Conservation (phyloP, 2,113 vertebrate genomes). For the Uria aalge region DNA sequence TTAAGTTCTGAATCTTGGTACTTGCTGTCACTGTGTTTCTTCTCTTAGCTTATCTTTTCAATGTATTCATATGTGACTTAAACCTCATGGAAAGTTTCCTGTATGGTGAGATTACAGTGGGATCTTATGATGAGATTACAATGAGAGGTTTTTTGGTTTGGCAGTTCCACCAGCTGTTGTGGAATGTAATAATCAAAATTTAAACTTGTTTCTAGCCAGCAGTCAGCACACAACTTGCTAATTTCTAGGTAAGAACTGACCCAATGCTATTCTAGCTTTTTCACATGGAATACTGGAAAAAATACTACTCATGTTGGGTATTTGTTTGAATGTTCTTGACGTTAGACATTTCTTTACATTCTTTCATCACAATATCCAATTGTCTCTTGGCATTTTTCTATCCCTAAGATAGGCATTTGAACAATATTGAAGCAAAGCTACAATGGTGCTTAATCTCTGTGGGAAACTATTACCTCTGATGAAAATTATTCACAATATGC, state of each 20-base stretch:
- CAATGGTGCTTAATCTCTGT: conserved; percentile 26
- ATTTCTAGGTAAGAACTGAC: background rate
- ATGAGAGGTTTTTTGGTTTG: background rate
- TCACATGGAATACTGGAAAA: background rate
- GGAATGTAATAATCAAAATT: background rate
- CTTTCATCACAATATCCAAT: background rate
- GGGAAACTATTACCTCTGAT: conserved; percentile 12
- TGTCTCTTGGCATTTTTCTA: conserved; percentile 28
- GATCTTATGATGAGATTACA: background rate
- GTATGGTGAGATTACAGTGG: background rate
- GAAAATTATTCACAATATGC: conserved; percentile 54
- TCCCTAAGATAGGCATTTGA: background rate
- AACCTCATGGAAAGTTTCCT: background rate
- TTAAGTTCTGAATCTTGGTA: background rate
- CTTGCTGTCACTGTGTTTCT: background rate
- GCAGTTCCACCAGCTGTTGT: background rate
- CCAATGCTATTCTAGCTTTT: background rate
- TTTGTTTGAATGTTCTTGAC: background rate
- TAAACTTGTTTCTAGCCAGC: background rate
- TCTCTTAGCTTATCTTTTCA: background rate
- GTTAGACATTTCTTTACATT: background rate
- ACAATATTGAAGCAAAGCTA: conserved; percentile 6
- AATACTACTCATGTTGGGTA: background rate
- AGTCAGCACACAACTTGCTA: background rate
- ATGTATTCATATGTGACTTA: background rate